These are phyloP conservation scores for Chauna torquata DNA, from an alignment of 2,113 vertebrate genomes.

Conservation along the genomic window DNA sequence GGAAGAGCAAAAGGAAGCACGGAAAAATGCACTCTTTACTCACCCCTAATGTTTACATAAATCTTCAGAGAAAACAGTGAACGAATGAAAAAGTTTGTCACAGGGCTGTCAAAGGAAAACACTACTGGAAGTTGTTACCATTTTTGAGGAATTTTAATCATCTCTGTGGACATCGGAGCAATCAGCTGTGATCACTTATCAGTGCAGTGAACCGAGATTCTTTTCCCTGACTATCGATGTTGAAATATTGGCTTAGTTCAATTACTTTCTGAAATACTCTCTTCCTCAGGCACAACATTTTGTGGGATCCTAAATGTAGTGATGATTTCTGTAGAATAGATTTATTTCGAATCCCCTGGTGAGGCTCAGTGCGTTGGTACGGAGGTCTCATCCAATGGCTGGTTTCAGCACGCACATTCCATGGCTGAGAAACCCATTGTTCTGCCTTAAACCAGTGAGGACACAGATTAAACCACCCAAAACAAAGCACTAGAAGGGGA, in stretches of 20 bases:
- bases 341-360: background rate
- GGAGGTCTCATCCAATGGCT: background rate
- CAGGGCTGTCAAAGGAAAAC: background rate
- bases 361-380: background rate
- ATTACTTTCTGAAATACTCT: background rate
- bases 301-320: background rate
- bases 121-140: background rate
- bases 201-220: background rate
- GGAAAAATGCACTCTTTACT: background rate
- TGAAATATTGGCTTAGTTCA: background rate
- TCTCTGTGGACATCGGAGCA: background rate
- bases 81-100: constrained; percentile 3
- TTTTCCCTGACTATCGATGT: background rate
- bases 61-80: background rate
- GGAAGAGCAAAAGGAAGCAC: background rate
- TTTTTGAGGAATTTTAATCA: constrained; percentile 12
- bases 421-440: constrained; percentile 8
- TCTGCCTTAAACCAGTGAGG: background rate
- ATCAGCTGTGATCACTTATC: background rate
- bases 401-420: background rate
- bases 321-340: background rate
- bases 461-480: background rate
- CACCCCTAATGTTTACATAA: background rate
- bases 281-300: background rate
- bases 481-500: background rate